Conservation (phyloP, 2,797 vertebrate genomes). For the Caiman crocodilus region DNA sequence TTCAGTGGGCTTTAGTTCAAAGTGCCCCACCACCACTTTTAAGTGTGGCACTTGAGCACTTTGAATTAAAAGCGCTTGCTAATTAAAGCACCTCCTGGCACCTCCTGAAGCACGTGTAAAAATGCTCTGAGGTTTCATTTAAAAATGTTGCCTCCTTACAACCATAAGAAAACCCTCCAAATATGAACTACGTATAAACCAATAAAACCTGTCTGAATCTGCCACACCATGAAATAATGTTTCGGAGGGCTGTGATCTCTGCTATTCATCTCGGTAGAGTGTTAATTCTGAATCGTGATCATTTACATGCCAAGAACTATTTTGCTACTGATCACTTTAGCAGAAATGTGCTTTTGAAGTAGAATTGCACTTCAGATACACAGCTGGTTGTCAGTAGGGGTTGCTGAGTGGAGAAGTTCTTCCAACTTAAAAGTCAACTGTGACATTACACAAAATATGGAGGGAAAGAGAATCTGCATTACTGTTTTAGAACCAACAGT, state of each 20-base stretch:
- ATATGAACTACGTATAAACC: constrained; percentile 13
- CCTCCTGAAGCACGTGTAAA: too few relatives aligned
- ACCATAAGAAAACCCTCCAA: not conserved
- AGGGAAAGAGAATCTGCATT: not conserved
- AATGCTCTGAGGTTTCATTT: constrained; percentile 25
- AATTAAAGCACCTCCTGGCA: too few relatives aligned
- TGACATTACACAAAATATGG: not conserved
- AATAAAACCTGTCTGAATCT: not conserved
- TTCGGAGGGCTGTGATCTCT: not conserved
- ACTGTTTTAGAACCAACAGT: not conserved
- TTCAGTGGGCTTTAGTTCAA: too few relatives aligned
- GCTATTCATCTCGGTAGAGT: not conserved
- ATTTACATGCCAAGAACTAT: not conserved
- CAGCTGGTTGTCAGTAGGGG: not conserved
- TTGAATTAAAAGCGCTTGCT: too few relatives aligned
- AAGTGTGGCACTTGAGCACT: too few relatives aligned
- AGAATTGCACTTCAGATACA: too few relatives aligned
- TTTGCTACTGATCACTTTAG: not conserved
- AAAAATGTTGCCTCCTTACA: not conserved
- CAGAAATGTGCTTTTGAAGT: not conserved
- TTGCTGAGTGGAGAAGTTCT: not conserved
- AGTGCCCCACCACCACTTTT: too few relatives aligned
- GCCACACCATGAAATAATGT: not conserved
- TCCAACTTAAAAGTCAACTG: not conserved
- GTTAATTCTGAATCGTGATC: not conserved